These are phyloP conservation scores for Hiodon alosoides DNA, from an alignment of 2,113 vertebrate species.

Conservation along the genomic window DNA sequence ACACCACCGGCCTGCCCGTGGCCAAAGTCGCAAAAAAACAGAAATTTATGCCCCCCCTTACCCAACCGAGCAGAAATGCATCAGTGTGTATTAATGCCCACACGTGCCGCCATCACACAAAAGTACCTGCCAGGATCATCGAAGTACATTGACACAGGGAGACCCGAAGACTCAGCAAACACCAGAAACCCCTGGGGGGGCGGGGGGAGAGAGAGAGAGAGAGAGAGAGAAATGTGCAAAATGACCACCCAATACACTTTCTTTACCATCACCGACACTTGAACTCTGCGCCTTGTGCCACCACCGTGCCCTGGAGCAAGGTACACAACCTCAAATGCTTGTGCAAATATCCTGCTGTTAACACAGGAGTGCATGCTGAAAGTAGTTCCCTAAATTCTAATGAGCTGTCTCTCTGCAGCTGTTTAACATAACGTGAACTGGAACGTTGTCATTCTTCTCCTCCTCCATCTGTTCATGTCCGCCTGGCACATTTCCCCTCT, in stretches of 20 bases:
- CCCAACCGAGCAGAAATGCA: too few species aligned
- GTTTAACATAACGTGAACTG: too few species aligned
- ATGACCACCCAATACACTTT: too few species aligned
- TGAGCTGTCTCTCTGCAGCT: too few species aligned
- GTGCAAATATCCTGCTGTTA: too few species aligned
- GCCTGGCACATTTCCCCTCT: conserved; percentile 19
- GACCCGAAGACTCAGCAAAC: conserved; percentile 80
- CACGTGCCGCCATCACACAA: background rate
- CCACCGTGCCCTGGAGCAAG: too few species aligned
- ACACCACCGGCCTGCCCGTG: conserved; percentile 73
- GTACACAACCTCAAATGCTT: too few species aligned
- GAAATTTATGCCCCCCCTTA: background rate
- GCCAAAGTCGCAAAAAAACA: conserved; percentile 20
- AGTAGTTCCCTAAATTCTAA: too few species aligned
- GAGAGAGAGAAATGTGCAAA: background rate
- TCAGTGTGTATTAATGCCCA: background rate
- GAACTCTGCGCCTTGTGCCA: too few species aligned
- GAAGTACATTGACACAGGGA: conserved; percentile 77
- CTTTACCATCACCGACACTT: too few species aligned
- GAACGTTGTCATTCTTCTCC: too few species aligned
- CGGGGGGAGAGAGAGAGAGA: background rate
- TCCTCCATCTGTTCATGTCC: background rate
- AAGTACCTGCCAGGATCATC: conserved; percentile 75
- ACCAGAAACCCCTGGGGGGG: conserved; percentile 72
- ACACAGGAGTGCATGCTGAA: too few species aligned